Conservation (phyloP, 2,113 vertebrate species). For the Riparia riparia region DNA sequence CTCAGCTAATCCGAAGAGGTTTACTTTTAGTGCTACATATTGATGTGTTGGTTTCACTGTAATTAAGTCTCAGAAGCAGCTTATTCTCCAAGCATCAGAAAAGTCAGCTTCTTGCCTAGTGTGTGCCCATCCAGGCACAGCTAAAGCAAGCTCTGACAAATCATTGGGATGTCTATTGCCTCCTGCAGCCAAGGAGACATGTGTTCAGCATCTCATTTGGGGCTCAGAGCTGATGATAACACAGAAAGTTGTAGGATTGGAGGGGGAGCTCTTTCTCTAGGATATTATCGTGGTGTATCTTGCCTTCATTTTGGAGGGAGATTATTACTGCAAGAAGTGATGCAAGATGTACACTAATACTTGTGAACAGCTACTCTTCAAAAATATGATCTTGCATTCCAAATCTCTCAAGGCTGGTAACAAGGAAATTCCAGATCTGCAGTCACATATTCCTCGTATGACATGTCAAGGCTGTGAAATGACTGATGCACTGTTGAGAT, state of each 20-base stretch:
- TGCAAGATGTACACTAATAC: neutral
- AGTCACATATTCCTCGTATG: neutral
- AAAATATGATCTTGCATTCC: neutral
- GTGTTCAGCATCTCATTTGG: neutral
- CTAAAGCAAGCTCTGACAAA: neutral
- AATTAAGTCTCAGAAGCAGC: neutral
- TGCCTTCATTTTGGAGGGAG: constrained; percentile 13
- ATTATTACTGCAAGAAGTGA: neutral
- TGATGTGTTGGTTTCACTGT: neutral
- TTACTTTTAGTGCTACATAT: neutral
- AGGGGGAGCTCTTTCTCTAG: neutral
- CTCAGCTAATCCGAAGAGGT: neutral
- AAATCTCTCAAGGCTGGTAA: neutral
- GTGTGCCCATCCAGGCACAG: neutral
- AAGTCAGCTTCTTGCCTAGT: neutral
- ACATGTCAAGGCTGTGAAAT: neutral
- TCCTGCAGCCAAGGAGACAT: neutral
- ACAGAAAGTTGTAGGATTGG: neutral
- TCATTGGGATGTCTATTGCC: neutral
- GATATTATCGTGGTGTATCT: neutral
- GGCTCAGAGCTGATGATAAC: neutral
- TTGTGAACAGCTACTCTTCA: neutral
- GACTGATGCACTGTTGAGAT: neutral
- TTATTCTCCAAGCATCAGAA: neutral
- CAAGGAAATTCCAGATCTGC: neutral